Evolutionary conservation across 2,797 vertebrate species (phyloP).

Genomic region (Enteromius treurensis): DNA sequence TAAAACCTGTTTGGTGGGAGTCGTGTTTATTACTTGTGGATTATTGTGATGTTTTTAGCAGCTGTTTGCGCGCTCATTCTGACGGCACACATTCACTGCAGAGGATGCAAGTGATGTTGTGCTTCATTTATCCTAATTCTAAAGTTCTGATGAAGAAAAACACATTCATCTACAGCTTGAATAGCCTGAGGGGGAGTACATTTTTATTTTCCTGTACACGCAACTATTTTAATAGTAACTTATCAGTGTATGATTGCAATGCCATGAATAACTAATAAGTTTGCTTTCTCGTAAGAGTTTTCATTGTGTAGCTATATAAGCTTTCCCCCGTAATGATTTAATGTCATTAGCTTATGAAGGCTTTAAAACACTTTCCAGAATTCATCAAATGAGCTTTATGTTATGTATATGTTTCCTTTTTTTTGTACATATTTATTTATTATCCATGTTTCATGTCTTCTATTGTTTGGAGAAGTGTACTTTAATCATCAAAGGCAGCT

Average conservation of each 20-base stretch:
- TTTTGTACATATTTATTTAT: conserved; percentile 65
- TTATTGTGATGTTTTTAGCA: background rate
- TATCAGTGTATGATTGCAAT: background rate
- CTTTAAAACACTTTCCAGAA: conserved; percentile 12
- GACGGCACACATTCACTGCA: background rate
- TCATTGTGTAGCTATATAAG: conserved; percentile 16
- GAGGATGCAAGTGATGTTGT: background rate
- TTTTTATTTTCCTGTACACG: background rate
- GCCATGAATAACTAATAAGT: conserved; percentile 22
- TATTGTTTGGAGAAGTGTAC: conserved; percentile 40
- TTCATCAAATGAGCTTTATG: conserved; percentile 23
- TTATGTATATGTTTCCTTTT: conserved; percentile 22
- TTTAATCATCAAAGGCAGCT: conserved; percentile 58
- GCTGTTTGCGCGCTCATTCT: background rate
- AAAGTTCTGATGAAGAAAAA: background rate
- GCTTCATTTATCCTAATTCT: background rate
- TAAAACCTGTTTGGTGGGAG: background rate
- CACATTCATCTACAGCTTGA: background rate
- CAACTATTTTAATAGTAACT: background rate
- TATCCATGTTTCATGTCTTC: conserved; percentile 40
- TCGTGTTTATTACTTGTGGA: background rate
- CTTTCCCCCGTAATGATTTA: conserved; percentile 7
- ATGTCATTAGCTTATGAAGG: background rate
- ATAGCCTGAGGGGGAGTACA: background rate
- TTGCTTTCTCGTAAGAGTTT: background rate